These are phyloP conservation scores for Rhopalosiphum maidis DNA, from an alignment of 1,140 invertebrate species.

Conservation along the genomic window DNA sequence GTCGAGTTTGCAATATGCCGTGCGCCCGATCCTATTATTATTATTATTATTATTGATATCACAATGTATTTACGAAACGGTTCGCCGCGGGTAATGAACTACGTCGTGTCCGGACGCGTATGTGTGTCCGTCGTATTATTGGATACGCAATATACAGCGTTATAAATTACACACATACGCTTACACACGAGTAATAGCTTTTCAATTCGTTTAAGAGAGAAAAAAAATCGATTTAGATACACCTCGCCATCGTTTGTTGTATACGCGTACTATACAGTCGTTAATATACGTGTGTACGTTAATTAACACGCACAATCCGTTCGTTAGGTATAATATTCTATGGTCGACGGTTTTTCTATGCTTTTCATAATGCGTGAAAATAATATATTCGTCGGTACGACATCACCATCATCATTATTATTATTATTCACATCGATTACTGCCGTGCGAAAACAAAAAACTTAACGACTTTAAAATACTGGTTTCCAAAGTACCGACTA, in stretches of 20 bases:
- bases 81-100: background rate
- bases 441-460: background rate
- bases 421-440: background rate
- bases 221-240: background rate
- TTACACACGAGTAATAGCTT: background rate
- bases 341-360: background rate
- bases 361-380: background rate
- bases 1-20: background rate
- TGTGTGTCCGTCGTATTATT: background rate
- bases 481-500: background rate
- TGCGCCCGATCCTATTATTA: background rate
- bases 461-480: background rate
- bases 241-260: background rate
- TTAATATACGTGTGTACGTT: background rate
- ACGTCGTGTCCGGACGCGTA: background rate
- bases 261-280: background rate
- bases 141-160: background rate
- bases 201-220: background rate
- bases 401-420: background rate
- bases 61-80: background rate
- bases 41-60: slow-evolving; percentile 18
- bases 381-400: background rate
- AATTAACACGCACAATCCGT: background rate
- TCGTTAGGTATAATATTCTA: background rate
- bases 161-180: background rate